Evolutionary conservation across 2,888 invertebrate species (phyloP).

Genomic region (Apamea sordens): DNA sequence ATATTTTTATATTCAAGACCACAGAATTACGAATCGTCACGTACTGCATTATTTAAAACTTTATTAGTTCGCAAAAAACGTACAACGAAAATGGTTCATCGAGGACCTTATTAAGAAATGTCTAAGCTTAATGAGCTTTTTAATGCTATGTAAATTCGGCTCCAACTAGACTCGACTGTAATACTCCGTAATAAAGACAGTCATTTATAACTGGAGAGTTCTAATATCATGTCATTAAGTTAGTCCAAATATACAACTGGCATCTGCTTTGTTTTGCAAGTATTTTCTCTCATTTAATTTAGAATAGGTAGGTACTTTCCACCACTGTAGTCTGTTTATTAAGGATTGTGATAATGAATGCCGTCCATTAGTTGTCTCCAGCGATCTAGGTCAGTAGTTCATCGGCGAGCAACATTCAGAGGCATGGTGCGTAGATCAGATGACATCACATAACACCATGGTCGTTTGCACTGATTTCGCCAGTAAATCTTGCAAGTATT

Average conservation of each 20-base stretch:
- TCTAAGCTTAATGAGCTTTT: constrained; percentile 60
- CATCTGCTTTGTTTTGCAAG: constrained; percentile 50
- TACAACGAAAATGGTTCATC: constrained; percentile 53
- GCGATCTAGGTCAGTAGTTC: constrained; percentile 46
- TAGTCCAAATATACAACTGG: constrained; percentile 48
- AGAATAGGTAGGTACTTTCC: constrained; percentile 1
- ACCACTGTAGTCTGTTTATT: constrained; percentile 13
- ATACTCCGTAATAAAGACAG: constrained; percentile 54
- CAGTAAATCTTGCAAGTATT: constrained; percentile 1
- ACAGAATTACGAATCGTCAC: constrained; percentile 32
- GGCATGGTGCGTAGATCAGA: constrained; percentile 14
- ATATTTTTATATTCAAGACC: constrained; percentile 40
- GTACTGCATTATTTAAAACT: constrained; percentile 44
- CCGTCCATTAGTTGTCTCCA: constrained; percentile 16
- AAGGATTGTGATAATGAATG: constrained; percentile 30
- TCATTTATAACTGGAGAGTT: constrained; percentile 56
- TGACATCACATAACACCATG: constrained; percentile 26
- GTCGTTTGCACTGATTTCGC: constrained; percentile 19
- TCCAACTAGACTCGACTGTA: constrained; percentile 42
- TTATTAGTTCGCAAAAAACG: constrained; percentile 51
- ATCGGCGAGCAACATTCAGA: neutral
- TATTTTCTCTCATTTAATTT: constrained; percentile 35
- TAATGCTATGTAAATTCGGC: constrained; percentile 60
- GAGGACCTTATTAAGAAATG: constrained; percentile 56
- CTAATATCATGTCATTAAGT: constrained; percentile 58